Percentiles rank a stretch among this genome's conserved stretches.
Conservation (phyloP, 2,888 invertebrate genomes). For the Cantharis lateralis region DNA sequence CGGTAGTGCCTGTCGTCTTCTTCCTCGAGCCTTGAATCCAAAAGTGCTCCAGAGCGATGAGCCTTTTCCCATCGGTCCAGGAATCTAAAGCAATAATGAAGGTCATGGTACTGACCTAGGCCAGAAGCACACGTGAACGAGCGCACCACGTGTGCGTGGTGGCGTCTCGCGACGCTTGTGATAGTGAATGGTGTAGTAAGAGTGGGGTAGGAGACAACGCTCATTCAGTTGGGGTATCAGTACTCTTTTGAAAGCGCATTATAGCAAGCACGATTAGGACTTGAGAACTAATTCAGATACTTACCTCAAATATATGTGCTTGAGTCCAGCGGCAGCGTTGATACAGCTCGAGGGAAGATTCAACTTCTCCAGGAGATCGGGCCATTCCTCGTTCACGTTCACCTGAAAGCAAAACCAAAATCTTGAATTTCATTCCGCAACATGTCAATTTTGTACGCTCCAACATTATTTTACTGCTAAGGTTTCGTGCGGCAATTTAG, state of each 20-base stretch:
- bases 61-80: constrained; percentile 89
- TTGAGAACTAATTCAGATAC: constrained; percentile 36
- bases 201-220: constrained; percentile 27
- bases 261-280: background rate
- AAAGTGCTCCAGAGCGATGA: constrained; percentile 87
- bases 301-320: constrained; percentile 81
- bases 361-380: constrained; percentile 75
- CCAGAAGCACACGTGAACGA: constrained; percentile 38
- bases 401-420: constrained; percentile 65
- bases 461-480: background rate
- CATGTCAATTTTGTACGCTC: background rate
- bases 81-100: constrained; percentile 56
- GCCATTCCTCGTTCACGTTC: constrained; percentile 88
- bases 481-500: background rate
- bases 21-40: constrained; percentile 79
- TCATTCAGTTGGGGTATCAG: constrained; percentile 32
- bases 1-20: constrained; percentile 73
- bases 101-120: constrained; percentile 43
- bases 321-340: constrained; percentile 85
- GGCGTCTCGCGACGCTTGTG: constrained; percentile 40
- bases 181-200: constrained; percentile 37
- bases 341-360: constrained; percentile 82
- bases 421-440: background rate
- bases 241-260: constrained; percentile 27
- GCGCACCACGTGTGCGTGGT: constrained; percentile 45